Percentiles rank a stretch among this genome's conserved stretches.
These are phyloP conservation scores for Megaceryle alcyon DNA, from an alignment of 2,797 vertebrate species.

Conservation along the genomic window DNA sequence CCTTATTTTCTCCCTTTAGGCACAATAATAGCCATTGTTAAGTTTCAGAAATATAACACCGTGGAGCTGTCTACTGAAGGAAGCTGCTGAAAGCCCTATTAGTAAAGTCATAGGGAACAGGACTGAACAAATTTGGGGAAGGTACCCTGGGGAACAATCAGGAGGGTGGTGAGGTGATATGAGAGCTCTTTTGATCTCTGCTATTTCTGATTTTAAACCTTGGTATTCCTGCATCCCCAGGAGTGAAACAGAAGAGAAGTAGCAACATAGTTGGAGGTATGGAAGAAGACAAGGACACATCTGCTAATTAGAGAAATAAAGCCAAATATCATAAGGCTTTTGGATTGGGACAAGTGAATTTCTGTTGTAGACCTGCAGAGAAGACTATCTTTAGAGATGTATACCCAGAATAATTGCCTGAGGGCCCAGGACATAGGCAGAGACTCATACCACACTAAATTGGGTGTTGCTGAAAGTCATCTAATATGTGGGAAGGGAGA, in stretches of 20 bases:
- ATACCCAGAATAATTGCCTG: background rate
- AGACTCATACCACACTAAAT: background rate
- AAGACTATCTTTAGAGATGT: background rate
- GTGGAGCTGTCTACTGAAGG: slow-evolving; percentile 1
- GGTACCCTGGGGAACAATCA: slow-evolving; percentile 10
- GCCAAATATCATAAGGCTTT: background rate
- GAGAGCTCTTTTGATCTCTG: slow-evolving; percentile 18
- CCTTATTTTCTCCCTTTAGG: slow-evolving; percentile 10
- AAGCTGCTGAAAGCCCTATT: slow-evolving; percentile 58
- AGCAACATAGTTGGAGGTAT: background rate
- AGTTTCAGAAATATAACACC: slow-evolving; percentile 61
- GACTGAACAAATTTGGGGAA: slow-evolving; percentile 58
- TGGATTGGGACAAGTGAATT: background rate
- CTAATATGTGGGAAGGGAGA: background rate
- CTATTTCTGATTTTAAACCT: slow-evolving; percentile 21
- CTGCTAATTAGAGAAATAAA: background rate
- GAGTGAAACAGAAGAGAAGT: background rate
- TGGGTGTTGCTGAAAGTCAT: background rate
- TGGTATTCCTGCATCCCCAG: background rate
- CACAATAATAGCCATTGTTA: slow-evolving; percentile 58
- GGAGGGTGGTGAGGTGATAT: background rate
- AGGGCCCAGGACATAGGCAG: background rate
- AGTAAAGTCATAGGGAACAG: slow-evolving; percentile 43
- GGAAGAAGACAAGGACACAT: background rate
- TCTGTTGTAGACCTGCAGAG: background rate